Evolutionary conservation across 2,888 invertebrate genomes (phyloP), one percentile per base, ranked within the genome.

Genomic region (Spisula subtruncata): DNA sequence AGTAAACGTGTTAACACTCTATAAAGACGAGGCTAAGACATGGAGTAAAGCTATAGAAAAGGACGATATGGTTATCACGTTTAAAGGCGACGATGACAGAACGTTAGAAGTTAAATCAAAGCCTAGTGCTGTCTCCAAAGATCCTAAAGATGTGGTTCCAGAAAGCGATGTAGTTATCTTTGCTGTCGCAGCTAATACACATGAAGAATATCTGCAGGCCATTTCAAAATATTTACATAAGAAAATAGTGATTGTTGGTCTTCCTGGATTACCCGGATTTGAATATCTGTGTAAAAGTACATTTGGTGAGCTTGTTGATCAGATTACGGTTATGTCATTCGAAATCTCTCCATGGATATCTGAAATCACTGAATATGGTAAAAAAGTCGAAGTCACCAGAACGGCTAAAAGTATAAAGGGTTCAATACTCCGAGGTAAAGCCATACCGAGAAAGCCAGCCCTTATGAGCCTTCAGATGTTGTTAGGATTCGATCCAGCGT

Each of bases 221-320:
- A 93, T 96, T 12, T 93, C 92, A 48, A 93, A 93, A 5, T 90
- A 93, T 83, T 88, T 96, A 18, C 91, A 94, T 82, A 93, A 92
- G 82, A 94, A 95, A 56, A 91, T 93, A 8, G 90, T 93, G 1
- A 91, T 96, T 18, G 94, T 95, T 16, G 96, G 95, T 51, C 85
- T 95, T 41, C 96, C 96, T 0, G 95, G 96, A 16, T 93, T 93
- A 84, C 93, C 95, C n/a, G 95, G 96, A 0, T 95, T 96, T 81
- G 95, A 95, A 86, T 95, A 94, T 81, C 94, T 94, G 66, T 95
- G 94, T 60, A 89, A 93, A 51, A 94, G 93, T 83, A 87, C 93
- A 20, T 90, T 94, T 20, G 93, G 93, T 2, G 92, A 93, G 41
- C 87, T 93, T 0, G 80, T 85, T 6, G 85, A 87, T n/a, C 88